Percentiles rank a stretch among this genome's conserved stretches.
Evolutionary conservation across 2,113 vertebrate genomes (phyloP).

Genomic region (Alethe castanea): DNA sequence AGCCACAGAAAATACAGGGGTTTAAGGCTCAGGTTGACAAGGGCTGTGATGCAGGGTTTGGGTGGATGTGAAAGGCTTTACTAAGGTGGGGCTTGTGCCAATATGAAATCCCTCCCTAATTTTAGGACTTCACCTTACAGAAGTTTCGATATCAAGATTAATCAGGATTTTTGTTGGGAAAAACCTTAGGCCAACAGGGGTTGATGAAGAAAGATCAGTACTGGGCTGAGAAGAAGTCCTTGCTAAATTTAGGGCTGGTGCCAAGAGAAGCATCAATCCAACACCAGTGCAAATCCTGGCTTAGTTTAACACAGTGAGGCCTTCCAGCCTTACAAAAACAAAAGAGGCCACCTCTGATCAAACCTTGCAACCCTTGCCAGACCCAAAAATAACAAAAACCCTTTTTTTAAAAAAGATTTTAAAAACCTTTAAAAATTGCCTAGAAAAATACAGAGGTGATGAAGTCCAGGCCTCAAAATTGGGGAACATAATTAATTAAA

Average conservation of each 20-base stretch:
- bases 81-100: background rate
- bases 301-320: background rate
- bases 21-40: background rate
- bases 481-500: too few species aligned
- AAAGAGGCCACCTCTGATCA: background rate
- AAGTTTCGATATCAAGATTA: background rate
- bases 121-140: background rate
- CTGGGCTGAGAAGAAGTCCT: background rate
- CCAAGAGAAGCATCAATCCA: background rate
- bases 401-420: too few species aligned
- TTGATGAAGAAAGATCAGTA: background rate
- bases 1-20: background rate
- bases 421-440: background rate
- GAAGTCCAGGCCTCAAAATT: background rate
- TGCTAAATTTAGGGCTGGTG: background rate
- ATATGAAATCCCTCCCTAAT: background rate
- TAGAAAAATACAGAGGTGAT: background rate
- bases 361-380: background rate
- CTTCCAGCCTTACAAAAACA: background rate
- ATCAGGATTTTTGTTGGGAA: background rate
- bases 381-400: background rate
- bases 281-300: background rate
- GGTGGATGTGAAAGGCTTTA: background rate
- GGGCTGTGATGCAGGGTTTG: background rate
- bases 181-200: background rate